Conservation (phyloP, 2,888 invertebrate species). For the Trachelus troglodyta region DNA sequence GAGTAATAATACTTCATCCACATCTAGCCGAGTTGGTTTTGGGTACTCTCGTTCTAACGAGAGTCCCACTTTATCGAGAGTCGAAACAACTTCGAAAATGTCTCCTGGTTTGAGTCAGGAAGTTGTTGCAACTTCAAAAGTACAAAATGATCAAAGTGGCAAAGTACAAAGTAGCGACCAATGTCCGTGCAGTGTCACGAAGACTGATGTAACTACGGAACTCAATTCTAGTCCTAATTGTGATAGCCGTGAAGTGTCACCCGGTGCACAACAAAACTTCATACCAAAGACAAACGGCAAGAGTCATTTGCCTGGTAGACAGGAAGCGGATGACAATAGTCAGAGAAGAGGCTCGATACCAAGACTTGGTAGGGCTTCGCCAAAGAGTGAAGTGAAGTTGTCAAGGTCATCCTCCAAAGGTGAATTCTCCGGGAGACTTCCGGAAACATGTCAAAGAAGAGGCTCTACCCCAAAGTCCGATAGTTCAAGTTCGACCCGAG, state of each 20-base stretch:
- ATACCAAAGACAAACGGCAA: not conserved
- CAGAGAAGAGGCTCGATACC: slow-evolving; percentile 40
- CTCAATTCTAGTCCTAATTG: not conserved
- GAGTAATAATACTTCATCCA: slow-evolving; percentile 24
- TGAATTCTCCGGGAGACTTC: slow-evolving; percentile 25
- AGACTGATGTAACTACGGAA: slow-evolving; percentile 18
- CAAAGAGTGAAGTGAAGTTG: slow-evolving; percentile 40
- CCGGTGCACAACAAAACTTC: not conserved
- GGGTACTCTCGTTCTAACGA: slow-evolving; percentile 52
- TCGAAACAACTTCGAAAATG: slow-evolving; percentile 31
- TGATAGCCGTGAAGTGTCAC: not conserved
- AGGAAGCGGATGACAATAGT: slow-evolving; percentile 36
- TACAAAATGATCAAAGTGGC: slow-evolving; percentile 13
- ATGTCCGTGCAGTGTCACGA: slow-evolving; percentile 14
- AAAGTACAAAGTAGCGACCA: slow-evolving; percentile 19
- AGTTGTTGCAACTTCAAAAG: slow-evolving; percentile 20
- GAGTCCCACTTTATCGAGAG: slow-evolving; percentile 31
- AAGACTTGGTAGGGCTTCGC: slow-evolving; percentile 34
- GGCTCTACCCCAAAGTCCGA: slow-evolving; percentile 38
- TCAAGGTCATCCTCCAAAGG: slow-evolving; percentile 32
- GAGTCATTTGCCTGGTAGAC: not conserved
- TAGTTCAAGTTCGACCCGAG: slow-evolving; percentile 29
- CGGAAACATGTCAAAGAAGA: slow-evolving; percentile 21
- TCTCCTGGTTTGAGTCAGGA: slow-evolving; percentile 35
- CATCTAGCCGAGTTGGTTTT: slow-evolving; percentile 48